phyloP scores from a whole-genome alignment of 2,113 vertebrate genomes.

The Tamias sibiricus region DNA sequence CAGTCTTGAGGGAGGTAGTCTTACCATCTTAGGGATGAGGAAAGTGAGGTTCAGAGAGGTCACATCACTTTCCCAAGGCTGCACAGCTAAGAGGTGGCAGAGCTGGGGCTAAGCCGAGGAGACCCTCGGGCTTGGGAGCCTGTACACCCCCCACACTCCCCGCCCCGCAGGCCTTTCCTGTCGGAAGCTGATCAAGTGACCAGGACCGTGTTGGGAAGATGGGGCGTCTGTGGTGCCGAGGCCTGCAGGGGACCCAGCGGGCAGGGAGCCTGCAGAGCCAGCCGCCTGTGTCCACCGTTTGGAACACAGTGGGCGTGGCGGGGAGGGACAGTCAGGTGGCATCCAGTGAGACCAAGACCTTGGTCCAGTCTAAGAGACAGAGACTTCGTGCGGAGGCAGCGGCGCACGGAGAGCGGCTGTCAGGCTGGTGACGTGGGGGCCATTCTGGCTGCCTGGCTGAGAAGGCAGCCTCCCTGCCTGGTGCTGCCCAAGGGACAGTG shows the following conservation, averaged over 20 bases:
- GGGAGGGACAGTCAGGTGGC: not conserved
- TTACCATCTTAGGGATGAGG: not conserved
- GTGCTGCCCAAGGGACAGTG: not conserved
- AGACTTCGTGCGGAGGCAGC: not conserved
- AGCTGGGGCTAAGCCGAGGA: not conserved
- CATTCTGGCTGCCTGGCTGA: too few species aligned
- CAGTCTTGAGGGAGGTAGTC: not conserved
- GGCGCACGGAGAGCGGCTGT: accelerated
- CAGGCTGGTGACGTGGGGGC: too few species aligned
- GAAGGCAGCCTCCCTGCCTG: not conserved
- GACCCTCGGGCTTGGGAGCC: not conserved
- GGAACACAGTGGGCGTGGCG: accelerated
- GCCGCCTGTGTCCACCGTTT: not conserved
- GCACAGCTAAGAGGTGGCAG: too few species aligned
- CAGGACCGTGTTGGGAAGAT: accelerated
- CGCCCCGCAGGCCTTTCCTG: accelerated
- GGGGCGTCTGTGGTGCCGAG: too few species aligned
- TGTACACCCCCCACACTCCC: accelerated
- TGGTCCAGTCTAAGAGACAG: not conserved
- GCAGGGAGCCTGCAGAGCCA: too few species aligned
- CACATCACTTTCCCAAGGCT: not conserved
- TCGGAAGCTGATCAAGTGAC: not conserved
- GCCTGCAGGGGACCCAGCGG: too few species aligned
- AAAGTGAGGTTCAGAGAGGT: not conserved
- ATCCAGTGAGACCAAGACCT: not conserved